Evolutionary conservation across 2,113 vertebrate genomes (phyloP).

Genomic region (Anas platyrhynchos): DNA sequence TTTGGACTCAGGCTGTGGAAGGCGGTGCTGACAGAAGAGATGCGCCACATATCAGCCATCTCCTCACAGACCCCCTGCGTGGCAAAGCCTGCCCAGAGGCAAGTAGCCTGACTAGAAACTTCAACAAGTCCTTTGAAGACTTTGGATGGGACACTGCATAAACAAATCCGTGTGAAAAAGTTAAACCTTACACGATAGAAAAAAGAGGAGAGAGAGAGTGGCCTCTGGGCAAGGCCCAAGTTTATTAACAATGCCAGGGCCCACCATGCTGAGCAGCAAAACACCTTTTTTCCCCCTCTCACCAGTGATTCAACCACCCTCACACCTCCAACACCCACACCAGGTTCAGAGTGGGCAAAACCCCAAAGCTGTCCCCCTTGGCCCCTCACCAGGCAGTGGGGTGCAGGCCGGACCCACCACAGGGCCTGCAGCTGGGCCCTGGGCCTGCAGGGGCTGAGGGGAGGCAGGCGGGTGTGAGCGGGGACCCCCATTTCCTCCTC

Average conservation of each 20-base stretch:
- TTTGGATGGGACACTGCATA: too few species aligned
- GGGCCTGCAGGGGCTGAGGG: neutral
- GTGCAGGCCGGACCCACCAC: too few species aligned
- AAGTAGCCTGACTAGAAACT: neutral
- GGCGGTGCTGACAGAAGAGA: neutral
- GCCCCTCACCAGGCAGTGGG: neutral
- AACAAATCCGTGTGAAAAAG: neutral
- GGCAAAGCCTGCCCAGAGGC: fast-evolving
- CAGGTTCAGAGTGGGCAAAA: neutral
- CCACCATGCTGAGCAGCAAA: fast-evolving
- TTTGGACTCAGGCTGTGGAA: neutral
- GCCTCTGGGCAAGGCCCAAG: fast-evolving
- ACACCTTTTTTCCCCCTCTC: too few species aligned
- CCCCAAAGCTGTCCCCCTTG: neutral
- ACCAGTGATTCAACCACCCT: neutral
- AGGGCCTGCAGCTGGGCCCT: too few species aligned
- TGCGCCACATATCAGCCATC: fast-evolving
- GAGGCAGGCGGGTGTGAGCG: too few species aligned
- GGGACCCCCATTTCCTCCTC: neutral
- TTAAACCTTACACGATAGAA: neutral
- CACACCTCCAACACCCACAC: neutral
- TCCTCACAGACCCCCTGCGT: neutral
- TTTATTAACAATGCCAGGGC: fast-evolving
- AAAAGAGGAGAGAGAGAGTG: fast-evolving
- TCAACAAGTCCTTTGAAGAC: neutral